A percentile compares a stretch with the other conserved stretches of the same genome.
Evolutionary conservation across 2,888 invertebrate genomes (phyloP).

Genomic region (Vandiemenella viatica): DNA sequence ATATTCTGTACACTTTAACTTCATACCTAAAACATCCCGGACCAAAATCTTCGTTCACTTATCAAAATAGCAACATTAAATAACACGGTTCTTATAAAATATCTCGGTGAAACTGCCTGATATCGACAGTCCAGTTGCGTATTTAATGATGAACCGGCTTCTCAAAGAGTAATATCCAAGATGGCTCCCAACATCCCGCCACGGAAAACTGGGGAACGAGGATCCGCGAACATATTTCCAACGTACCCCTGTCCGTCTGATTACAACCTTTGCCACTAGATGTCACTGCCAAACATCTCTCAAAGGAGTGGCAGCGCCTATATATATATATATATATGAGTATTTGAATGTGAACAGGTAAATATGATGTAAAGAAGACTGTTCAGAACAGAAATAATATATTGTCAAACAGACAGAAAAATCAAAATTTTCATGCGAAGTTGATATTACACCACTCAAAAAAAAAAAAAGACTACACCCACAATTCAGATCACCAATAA

Average conservation of each 20-base stretch:
- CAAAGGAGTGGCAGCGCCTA: too few relatives aligned
- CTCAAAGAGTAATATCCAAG: slow-evolving; percentile 59
- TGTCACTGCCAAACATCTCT: too few relatives aligned
- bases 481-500: too few relatives aligned
- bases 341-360: too few relatives aligned
- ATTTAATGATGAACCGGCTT: slow-evolving; percentile 52
- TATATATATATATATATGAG: too few relatives aligned
- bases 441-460: too few relatives aligned
- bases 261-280: too few relatives aligned
- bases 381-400: too few relatives aligned
- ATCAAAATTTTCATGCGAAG: too few relatives aligned
- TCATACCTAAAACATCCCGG: slow-evolving; percentile 61
- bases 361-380: too few relatives aligned
- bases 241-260: slow-evolving; percentile 15
- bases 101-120: slow-evolving; percentile 7
- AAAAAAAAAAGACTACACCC: too few relatives aligned
- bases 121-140: slow-evolving; percentile 25
- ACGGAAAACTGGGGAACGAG: slow-evolving; percentile 34
- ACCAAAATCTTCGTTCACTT: slow-evolving; percentile 15
- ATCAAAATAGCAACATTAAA: slow-evolving; percentile 3
- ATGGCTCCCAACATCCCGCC: slow-evolving; percentile 63
- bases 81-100: slow-evolving; percentile 8
- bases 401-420: too few relatives aligned
- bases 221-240: slow-evolving; percentile 21
- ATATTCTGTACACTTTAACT: slow-evolving; percentile 23